Conservation (phyloP, 2,888 invertebrate genomes). For the Melanostoma scalare region DNA sequence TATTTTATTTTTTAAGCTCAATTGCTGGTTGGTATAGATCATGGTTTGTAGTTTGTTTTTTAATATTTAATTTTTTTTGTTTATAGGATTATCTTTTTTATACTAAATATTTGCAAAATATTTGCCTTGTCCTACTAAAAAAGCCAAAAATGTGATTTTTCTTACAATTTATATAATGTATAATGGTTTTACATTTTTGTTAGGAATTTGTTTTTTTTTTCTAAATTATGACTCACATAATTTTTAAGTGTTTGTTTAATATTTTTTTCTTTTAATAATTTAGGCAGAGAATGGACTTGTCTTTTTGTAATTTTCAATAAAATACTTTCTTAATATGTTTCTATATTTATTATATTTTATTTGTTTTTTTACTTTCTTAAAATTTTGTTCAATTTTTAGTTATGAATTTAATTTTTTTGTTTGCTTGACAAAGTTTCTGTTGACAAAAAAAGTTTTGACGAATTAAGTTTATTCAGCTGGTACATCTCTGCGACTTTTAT, state of each 20-base stretch:
- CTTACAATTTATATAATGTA: conserved; percentile 45
- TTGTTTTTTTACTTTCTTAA: conserved; percentile 49
- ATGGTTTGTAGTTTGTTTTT: conserved; percentile 20
- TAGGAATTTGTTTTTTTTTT: conserved; percentile 25
- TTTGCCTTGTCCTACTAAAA: conserved; percentile 56
- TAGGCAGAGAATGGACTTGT: conserved; percentile 67
- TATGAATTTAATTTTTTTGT: conserved; percentile 54
- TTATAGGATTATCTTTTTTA: conserved; percentile 29
- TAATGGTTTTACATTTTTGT: conserved; percentile 43
- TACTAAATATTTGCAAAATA: conserved; percentile 47
- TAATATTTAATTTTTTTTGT: background rate
- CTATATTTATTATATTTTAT: conserved; percentile 16
- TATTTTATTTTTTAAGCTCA: conserved; percentile 40
- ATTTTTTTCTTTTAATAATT: conserved; percentile 47
- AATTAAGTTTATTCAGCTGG: conserved; percentile 75
- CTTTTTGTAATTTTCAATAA: conserved; percentile 48
- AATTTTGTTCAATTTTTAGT: too few relatives aligned
- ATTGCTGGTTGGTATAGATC: conserved; percentile 45
- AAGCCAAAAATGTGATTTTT: conserved; percentile 50
- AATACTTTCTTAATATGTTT: conserved; percentile 43
- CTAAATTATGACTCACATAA: conserved; percentile 31
- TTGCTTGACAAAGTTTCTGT: conserved; percentile 71
- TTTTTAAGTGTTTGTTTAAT: conserved; percentile 13
- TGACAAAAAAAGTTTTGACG: conserved; percentile 37
- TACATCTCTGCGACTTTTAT: conserved; percentile 91